phyloP scores from a whole-genome alignment of 2,113 vertebrate genomes.

The Dromiciops gliroides region DNA sequence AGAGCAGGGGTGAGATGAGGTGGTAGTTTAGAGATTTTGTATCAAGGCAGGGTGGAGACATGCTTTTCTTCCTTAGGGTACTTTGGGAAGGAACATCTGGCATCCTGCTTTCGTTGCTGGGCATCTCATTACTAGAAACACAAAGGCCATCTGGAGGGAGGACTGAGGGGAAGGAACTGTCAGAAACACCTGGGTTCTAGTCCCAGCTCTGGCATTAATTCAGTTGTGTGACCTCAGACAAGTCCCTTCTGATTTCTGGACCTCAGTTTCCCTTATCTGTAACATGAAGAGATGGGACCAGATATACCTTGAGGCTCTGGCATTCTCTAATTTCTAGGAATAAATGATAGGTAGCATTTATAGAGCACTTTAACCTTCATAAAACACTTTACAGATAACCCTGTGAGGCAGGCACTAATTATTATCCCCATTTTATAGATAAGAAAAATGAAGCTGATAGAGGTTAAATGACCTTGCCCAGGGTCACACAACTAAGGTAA shows the following conservation, averaged over 20 bases:
- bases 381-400: background rate
- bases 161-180: background rate
- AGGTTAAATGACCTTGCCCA: background rate
- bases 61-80: background rate
- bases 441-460: background rate
- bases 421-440: background rate
- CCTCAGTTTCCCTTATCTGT: background rate
- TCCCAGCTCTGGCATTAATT: background rate
- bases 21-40: background rate
- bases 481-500: background rate
- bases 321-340: background rate
- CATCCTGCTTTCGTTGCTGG: background rate
- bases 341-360: background rate
- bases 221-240: background rate
- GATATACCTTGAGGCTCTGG: background rate
- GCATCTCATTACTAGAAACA: background rate
- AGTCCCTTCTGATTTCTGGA: background rate
- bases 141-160: background rate
- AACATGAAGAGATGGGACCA: background rate
- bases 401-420: background rate
- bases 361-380: background rate
- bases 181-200: background rate
- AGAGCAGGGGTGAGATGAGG: background rate
- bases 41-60: background rate
- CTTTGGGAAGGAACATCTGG: background rate